phyloP scores from a whole-genome alignment of 2,113 vertebrate genomes.

The Engraulis encrasicolus region DNA sequence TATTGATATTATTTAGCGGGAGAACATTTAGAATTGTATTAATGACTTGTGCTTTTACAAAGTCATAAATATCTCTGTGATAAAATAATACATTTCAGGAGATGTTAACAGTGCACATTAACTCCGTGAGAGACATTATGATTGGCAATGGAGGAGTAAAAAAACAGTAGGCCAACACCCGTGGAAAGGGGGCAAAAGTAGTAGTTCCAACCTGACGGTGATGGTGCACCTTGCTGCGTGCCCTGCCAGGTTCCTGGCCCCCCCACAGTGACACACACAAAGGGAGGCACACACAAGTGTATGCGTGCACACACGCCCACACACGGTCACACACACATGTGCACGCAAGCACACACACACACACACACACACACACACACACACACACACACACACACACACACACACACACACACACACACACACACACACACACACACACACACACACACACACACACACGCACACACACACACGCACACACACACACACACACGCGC shows the following conservation, averaged over 20 bases:
- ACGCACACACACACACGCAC: too few relatives aligned
- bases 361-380: too few relatives aligned
- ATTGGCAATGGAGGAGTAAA: background rate
- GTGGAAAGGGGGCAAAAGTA: slow-evolving; percentile 35
- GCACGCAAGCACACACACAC: too few relatives aligned
- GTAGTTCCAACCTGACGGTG: slow-evolving; percentile 49
- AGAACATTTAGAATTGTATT: background rate
- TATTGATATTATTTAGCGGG: background rate
- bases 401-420: too few relatives aligned
- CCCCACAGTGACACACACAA: too few relatives aligned
- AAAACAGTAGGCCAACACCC: background rate
- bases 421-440: too few relatives aligned
- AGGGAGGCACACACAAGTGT: too few relatives aligned
- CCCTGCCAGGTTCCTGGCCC: slow-evolving; percentile 34
- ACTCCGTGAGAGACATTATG: background rate
- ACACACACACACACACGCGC: too few relatives aligned
- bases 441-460: too few relatives aligned
- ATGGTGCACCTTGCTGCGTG: slow-evolving; percentile 49
- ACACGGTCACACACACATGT: too few relatives aligned
- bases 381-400: too few relatives aligned
- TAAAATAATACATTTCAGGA: background rate
- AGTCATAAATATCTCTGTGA: background rate
- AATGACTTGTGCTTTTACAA: background rate
- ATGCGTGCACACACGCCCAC: too few relatives aligned
- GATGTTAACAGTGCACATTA: background rate